Evolutionary conservation across 1,140 invertebrate species (phyloP), one percentile per base, ranked within the genome.

Genomic region (Rhagoletis pomonella): DNA sequence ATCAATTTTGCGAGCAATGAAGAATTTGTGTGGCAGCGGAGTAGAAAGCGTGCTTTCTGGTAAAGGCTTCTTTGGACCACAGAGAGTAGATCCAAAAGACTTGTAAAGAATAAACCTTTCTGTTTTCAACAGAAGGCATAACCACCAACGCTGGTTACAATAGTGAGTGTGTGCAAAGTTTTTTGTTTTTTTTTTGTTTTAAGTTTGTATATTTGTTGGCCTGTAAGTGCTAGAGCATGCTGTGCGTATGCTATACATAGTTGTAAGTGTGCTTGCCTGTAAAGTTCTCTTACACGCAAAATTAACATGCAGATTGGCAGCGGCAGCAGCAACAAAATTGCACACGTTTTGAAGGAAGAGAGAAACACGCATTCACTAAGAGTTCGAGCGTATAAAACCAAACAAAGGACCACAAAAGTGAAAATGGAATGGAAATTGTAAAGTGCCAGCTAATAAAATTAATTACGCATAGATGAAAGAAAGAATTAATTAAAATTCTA

Each of bases 271-370:
- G 67, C 10, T 73, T 73, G 67, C 39, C 42, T 47, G 67, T 44
- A 73, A 73, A 73, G 44, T 42, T 73, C 67, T 73, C 4, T 73
- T 44, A 73, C 67, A 73, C 67, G 42, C 67, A 73, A 47, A 73
- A 73, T 73, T 44, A 73, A 73, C 67, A 73, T 73, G 67, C 67
- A 44, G 67, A 73, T 44, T 73, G 39, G 67, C 42, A 73, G 1
- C 44, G 42, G 67, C 67, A 73, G 7, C 39, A 73, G 14, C 67
- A 44, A 73, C 65, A 69, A 29, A 29, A 55, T 55, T 55, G 1
- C 29, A 29, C 29, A 55, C 50, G 5, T 55, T 10, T 55, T 10
- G 10, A 55, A 55, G 50, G 9, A 69, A 29, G 29, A 29, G 29
- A 29, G 29, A 29, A 29, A 29, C 29, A 55, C 50, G 5, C 3